A percentile compares a stretch with the other conserved stretches of the same genome.
phyloP scores from a whole-genome alignment of 2,888 invertebrate species.

The Linnaemya tessellans region DNA sequence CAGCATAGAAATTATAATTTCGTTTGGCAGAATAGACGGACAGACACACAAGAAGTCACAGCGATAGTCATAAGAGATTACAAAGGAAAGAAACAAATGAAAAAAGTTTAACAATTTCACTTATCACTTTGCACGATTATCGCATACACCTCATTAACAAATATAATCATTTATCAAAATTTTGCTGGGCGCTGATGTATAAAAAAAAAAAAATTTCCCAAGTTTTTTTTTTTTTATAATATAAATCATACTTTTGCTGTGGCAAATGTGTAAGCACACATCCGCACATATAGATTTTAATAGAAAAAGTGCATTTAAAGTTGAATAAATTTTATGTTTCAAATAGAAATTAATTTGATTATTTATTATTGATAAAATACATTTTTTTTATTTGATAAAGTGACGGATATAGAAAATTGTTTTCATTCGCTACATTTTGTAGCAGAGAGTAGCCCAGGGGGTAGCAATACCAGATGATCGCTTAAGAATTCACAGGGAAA shows the following conservation, averaged over 20 bases:
- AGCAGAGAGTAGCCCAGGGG: no score
- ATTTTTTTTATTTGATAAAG: not conserved
- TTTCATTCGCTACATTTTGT: no score
- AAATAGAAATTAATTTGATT: not conserved
- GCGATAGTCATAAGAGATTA: not conserved
- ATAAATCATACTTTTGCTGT: not conserved
- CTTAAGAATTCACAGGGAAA: no score
- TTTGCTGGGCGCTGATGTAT: not conserved
- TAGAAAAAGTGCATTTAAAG: not conserved
- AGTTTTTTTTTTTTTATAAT: not conserved
- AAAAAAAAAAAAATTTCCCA: not conserved
- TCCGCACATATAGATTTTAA: no score
- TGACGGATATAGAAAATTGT: no score
- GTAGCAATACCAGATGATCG: no score
- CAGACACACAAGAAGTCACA: not conserved
- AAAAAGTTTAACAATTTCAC: conserved; percentile 51
- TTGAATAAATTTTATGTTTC: not conserved
- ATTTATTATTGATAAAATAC: not conserved
- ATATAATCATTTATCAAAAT: conserved; percentile 58
- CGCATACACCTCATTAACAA: conserved; percentile 57
- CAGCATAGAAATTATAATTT: not conserved
- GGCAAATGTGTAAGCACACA: no score
- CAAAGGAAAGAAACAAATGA: not conserved
- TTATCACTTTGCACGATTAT: conserved; percentile 59
- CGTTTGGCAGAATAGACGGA: not conserved